Evolutionary conservation across 2,888 invertebrate genomes (phyloP).

Genomic region (Hyppa rectilinea): DNA sequence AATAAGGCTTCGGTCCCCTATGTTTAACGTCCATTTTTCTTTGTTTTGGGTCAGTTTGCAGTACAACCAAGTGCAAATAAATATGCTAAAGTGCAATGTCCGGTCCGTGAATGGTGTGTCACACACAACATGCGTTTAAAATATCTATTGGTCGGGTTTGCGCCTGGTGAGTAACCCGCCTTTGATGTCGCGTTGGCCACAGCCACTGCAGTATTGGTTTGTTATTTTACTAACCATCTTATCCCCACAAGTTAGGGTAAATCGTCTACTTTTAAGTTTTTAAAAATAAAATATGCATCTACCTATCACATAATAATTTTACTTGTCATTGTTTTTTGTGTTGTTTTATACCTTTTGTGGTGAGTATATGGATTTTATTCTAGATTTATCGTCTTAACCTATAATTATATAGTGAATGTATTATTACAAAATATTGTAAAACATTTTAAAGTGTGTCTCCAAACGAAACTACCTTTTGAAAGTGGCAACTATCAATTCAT

Average conservation of each 20-base stretch:
- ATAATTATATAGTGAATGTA: too few relatives aligned
- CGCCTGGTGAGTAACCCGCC: slow-evolving; percentile 16
- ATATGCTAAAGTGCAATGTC: slow-evolving; percentile 40
- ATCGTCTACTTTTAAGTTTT: background rate
- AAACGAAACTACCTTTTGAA: too few relatives aligned
- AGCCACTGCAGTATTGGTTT: slow-evolving; percentile 22
- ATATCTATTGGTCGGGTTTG: slow-evolving; percentile 31
- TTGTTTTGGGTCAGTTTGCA: background rate
- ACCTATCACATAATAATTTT: too few relatives aligned
- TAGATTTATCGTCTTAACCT: too few relatives aligned
- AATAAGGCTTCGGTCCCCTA: background rate
- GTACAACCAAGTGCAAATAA: slow-evolving; percentile 17
- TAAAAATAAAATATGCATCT: too few relatives aligned
- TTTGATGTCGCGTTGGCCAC: slow-evolving; percentile 29
- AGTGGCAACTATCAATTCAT: too few relatives aligned
- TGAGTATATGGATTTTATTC: too few relatives aligned
- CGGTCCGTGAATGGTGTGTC: slow-evolving; percentile 29
- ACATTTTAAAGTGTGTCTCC: too few relatives aligned
- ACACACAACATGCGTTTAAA: slow-evolving; percentile 26
- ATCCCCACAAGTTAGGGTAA: background rate
- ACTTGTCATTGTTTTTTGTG: too few relatives aligned
- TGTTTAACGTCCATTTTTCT: background rate
- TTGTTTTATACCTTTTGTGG: too few relatives aligned
- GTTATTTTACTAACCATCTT: slow-evolving; percentile 22
- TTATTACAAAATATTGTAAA: too few relatives aligned